phyloP scores from a whole-genome alignment of 2,888 invertebrate genomes.

The Heliconius cydno region DNA sequence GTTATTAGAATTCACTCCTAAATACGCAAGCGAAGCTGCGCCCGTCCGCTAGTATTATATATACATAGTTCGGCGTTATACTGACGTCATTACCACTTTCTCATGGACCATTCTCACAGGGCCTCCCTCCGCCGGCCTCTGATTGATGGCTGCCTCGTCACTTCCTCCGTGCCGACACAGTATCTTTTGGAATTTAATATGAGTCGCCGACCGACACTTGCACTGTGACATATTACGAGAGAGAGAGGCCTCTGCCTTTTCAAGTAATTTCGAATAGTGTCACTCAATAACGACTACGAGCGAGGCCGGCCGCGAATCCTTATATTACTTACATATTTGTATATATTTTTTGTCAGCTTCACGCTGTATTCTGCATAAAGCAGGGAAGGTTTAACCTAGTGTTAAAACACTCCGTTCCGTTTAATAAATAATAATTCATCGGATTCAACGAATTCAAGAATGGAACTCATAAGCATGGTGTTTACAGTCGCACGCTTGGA shows the following conservation, averaged over 20 bases:
- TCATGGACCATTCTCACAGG: slow-evolving; percentile 19
- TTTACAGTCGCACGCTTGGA: too few relatives aligned
- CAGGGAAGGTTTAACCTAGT: too few relatives aligned
- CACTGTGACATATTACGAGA: slow-evolving; percentile 19
- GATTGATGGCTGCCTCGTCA: slow-evolving; percentile 36
- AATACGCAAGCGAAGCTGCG: too few relatives aligned
- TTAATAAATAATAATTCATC: too few relatives aligned
- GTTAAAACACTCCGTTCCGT: too few relatives aligned
- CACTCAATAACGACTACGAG: slow-evolving; percentile 7
- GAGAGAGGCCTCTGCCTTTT: slow-evolving; percentile 8
- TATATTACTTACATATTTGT: too few relatives aligned
- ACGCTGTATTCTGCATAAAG: neutral
- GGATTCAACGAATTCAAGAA: too few relatives aligned
- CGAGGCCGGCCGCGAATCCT: neutral
- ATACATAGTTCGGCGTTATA: slow-evolving; percentile 7
- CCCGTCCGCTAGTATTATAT: neutral
- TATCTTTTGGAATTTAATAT: slow-evolving; percentile 42
- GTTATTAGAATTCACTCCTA: too few relatives aligned
- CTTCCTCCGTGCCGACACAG: slow-evolving; percentile 26
- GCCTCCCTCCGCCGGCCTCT: slow-evolving; percentile 12
- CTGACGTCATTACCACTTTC: slow-evolving; percentile 39
- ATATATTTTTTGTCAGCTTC: too few relatives aligned
- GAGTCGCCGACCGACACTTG: slow-evolving; percentile 32
- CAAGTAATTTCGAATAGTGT: slow-evolving; percentile 12
- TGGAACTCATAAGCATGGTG: too few relatives aligned